Evolutionary conservation across 1,140 invertebrate species (phyloP).

Genomic region (Hypsibius dujardini): DNA sequence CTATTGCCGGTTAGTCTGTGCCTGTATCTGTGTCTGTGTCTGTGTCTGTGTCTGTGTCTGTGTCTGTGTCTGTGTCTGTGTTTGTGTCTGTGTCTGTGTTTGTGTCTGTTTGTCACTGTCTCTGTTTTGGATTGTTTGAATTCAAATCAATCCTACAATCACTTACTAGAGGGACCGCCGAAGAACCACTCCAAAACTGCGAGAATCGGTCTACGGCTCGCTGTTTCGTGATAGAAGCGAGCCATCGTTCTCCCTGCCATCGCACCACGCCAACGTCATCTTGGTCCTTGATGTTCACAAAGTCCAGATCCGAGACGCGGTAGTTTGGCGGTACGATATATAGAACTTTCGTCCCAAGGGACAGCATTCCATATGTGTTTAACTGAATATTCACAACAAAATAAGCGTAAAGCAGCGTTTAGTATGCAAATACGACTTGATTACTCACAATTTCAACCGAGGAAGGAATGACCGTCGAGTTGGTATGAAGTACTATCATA

Average conservation of each 20-base stretch:
- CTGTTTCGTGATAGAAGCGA: not conserved
- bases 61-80: not conserved
- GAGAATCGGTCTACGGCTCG: not conserved
- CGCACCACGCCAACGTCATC: not conserved
- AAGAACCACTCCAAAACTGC: not conserved
- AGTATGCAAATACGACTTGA: not conserved
- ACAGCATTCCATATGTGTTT: not conserved
- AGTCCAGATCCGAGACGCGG: not conserved
- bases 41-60: too few relatives aligned
- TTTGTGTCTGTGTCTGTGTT: too few relatives aligned
- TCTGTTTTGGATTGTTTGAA: too few relatives aligned
- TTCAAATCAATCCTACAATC: not conserved
- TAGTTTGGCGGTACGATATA: not conserved
- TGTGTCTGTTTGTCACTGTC: too few relatives aligned
- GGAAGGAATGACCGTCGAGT: not conserved
- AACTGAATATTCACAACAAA: not conserved
- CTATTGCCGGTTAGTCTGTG: too few relatives aligned
- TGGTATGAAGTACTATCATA: not conserved
- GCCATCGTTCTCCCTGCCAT: not conserved
- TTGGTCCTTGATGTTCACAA: not conserved
- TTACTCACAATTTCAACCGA: not conserved
- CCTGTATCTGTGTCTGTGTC: too few relatives aligned
- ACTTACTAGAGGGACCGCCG: not conserved
- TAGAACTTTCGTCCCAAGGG: not conserved
- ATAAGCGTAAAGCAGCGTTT: not conserved